Percentiles rank a stretch among this genome's conserved stretches.
These are phyloP conservation scores for Zaprionus camerounensis DNA, from an alignment of 1,140 invertebrate species.

Conservation along the genomic window DNA sequence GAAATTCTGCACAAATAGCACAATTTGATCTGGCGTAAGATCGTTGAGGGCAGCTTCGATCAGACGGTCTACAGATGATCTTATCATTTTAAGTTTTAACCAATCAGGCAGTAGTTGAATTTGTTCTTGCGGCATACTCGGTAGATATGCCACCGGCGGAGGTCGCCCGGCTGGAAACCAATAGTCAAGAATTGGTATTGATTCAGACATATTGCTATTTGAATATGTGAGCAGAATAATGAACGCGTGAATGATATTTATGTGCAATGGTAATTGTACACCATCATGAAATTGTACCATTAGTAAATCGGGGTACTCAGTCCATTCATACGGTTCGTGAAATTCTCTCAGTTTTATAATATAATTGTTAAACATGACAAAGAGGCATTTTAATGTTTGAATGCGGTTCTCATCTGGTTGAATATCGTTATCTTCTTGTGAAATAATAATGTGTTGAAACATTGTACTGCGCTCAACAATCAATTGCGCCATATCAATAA, in stretches of 20 bases:
- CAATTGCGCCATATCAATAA: slow-evolving; percentile 93
- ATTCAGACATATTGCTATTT: slow-evolving; percentile 75
- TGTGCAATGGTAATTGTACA: slow-evolving; percentile 93
- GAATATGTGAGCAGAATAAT: slow-evolving; percentile 93
- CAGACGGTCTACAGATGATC: slow-evolving; percentile 92
- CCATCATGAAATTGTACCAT: slow-evolving; percentile 94
- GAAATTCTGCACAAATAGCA: slow-evolving; percentile 98
- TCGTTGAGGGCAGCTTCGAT: slow-evolving; percentile 94
- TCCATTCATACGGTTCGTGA: slow-evolving; percentile 88
- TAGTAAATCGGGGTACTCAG: slow-evolving; percentile 89
- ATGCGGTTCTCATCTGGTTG: slow-evolving; percentile 87
- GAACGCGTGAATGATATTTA: slow-evolving; percentile 96
- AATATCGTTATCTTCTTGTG: slow-evolving; percentile 85
- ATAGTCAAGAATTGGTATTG: slow-evolving; percentile 88
- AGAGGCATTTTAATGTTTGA: slow-evolving; percentile 87
- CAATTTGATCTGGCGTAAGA: slow-evolving; percentile 94
- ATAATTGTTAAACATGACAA: slow-evolving; percentile 84
- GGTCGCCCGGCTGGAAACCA: slow-evolving; percentile 89
- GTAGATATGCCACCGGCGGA: slow-evolving; percentile 90
- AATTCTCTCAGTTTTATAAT: slow-evolving; percentile 86
- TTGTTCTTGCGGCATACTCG: slow-evolving; percentile 94
- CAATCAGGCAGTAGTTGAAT: slow-evolving; percentile 96
- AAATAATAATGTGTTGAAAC: slow-evolving; percentile 91
- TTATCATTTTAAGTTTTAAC: slow-evolving; percentile 96
- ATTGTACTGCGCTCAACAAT: slow-evolving; percentile 97